Evolutionary conservation across 2,888 invertebrate species (phyloP).

Genomic region (Fragum sueziense): DNA sequence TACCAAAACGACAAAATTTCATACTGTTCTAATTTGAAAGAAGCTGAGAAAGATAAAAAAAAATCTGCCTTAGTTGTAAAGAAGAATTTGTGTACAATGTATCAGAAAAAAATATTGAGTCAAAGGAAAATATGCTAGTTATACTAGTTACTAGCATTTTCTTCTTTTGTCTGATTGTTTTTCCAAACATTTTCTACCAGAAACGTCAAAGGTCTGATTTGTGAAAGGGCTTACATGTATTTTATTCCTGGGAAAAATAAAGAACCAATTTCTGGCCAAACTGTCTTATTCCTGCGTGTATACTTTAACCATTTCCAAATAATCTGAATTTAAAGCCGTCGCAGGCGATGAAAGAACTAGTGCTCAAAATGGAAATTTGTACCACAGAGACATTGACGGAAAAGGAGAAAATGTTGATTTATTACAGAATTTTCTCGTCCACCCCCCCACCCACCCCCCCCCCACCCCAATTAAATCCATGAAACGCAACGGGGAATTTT

Average conservation of each 20-base stretch:
- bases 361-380: no score
- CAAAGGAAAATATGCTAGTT: no score
- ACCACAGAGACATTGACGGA: background rate
- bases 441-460: no score
- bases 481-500: no score
- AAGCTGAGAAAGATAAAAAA: background rate
- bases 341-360: no score
- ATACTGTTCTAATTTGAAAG: background rate
- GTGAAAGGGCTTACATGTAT: background rate
- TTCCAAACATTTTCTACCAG: no score
- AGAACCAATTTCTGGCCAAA: background rate
- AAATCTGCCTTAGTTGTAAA: background rate
- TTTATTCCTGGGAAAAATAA: no score
- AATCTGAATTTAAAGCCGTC: background rate
- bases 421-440: no score
- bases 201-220: no score
- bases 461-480: no score
- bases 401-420: background rate
- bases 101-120: background rate
- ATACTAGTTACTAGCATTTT: background rate
- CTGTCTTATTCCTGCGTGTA: background rate
- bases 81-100: background rate
- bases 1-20: background rate
- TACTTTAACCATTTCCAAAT: background rate
- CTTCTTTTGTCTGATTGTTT: background rate